These are phyloP conservation scores for Xiphophorus hellerii DNA, from an alignment of 2,113 vertebrate species.

Conservation along the genomic window DNA sequence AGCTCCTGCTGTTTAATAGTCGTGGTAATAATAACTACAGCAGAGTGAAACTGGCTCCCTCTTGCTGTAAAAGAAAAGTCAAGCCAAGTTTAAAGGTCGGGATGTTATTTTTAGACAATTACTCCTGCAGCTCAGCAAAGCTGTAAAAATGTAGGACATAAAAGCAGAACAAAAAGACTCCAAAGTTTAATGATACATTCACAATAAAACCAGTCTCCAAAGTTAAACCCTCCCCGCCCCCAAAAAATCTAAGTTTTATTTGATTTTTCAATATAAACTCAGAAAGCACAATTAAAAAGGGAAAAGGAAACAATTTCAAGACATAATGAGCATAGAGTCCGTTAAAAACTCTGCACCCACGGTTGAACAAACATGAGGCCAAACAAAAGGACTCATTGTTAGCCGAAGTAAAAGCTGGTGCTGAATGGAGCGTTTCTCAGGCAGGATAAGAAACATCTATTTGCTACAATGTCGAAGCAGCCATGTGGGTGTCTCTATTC, in stretches of 20 bases:
- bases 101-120: slow-evolving; percentile 37
- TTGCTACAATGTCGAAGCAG: not conserved
- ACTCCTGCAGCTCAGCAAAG: not conserved
- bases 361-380: not conserved
- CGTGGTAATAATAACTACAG: not conserved
- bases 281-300: not conserved
- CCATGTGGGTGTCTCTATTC: not conserved
- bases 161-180: not conserved
- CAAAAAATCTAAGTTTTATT: not conserved
- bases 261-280: not conserved
- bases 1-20: not conserved
- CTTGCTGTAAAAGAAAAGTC: slow-evolving; percentile 16
- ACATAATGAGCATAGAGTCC: not conserved
- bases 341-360: not conserved
- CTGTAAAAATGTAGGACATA: slow-evolving; percentile 7
- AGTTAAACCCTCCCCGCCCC: not conserved
- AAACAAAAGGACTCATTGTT: not conserved
- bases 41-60: not conserved
- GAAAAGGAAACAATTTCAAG: not conserved
- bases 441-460: not conserved
- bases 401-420: not conserved
- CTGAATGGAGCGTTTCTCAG: not conserved
- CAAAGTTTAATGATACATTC: not conserved
- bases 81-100: slow-evolving; percentile 43
- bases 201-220: not conserved